Conservation (phyloP, 2,888 invertebrate species). For the Adineta ricciae region DNA sequence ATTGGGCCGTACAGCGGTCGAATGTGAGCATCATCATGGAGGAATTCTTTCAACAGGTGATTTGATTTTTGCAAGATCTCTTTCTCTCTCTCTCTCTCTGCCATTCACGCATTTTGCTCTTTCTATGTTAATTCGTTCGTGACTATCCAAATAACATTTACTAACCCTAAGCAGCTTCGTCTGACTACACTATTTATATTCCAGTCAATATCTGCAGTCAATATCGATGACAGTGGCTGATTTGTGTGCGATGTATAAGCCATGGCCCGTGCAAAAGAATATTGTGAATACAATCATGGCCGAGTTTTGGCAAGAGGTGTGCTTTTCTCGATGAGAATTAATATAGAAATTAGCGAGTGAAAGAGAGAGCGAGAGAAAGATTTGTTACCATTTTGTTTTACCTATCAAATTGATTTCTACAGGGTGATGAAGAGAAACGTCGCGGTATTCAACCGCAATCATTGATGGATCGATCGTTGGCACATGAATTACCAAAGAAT, state of each 20-base stretch:
- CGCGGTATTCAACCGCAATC: conserved; percentile 38
- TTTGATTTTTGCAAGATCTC: background rate
- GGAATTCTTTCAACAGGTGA: conserved; percentile 40
- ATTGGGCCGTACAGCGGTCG: conserved; percentile 38
- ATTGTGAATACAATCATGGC: conserved; percentile 38
- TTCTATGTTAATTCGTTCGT: background rate
- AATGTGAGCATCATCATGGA: conserved; percentile 39
- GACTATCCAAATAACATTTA: too few relatives aligned
- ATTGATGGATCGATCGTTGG: conserved; percentile 40
- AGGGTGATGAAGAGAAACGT: conserved; percentile 41
- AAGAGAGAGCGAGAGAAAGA: background rate
- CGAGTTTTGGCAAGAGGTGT: conserved; percentile 39
- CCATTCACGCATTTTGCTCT: background rate
- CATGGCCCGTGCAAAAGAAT: conserved; percentile 38
- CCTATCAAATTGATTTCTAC: background rate
- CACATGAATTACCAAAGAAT: conserved; percentile 39
- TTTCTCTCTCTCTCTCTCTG: background rate
- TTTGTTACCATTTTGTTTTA: background rate
- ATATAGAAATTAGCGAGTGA: background rate
- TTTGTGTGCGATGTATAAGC: conserved; percentile 40
- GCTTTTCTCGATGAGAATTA: background rate
- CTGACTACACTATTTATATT: background rate
- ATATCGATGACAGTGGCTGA: conserved; percentile 42
- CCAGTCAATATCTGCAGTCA: background rate
- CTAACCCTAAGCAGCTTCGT: background rate